A percentile compares a stretch with the other conserved stretches of the same genome.
Evolutionary conservation across 2,888 invertebrate genomes (phyloP).

Genomic region (Drosophila robusta): DNA sequence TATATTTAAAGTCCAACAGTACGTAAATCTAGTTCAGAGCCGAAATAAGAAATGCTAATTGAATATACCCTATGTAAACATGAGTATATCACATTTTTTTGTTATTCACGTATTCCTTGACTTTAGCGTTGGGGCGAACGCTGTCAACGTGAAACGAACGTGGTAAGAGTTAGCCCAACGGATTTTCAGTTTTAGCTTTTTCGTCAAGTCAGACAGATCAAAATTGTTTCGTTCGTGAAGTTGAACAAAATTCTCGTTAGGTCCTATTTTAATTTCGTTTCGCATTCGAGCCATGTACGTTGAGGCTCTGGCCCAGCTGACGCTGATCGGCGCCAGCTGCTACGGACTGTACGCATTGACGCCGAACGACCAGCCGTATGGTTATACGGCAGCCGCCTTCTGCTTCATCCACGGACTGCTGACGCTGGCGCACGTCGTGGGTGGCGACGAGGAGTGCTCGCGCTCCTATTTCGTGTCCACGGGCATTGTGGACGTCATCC

Average conservation of each 20-base stretch:
- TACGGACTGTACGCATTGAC: constrained; percentile 55
- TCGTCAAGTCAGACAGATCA: neutral
- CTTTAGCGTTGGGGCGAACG: neutral
- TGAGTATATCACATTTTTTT: too few species aligned
- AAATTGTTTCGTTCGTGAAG: neutral
- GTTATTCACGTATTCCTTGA: neutral
- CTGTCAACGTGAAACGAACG: neutral
- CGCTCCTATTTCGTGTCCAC: constrained; percentile 45
- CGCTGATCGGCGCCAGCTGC: constrained; percentile 52
- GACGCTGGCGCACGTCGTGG: constrained; percentile 36
- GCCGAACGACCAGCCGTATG: constrained; percentile 60
- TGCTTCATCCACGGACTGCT: constrained; percentile 68
- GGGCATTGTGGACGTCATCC: constrained; percentile 63
- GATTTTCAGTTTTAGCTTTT: neutral
- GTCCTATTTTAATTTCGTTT: neutral
- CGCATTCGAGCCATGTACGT: neutral
- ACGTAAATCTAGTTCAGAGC: too few species aligned
- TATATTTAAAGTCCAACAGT: too few species aligned
- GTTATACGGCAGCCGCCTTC: constrained; percentile 64
- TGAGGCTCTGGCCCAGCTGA: constrained; percentile 14
- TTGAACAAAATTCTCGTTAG: neutral
- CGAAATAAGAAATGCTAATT: too few species aligned
- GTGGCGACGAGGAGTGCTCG: constrained; percentile 13
- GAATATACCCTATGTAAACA: too few species aligned
- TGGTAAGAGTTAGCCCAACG: accelerated